phyloP scores from a whole-genome alignment of 2,888 invertebrate genomes.

The Tipula helvola region DNA sequence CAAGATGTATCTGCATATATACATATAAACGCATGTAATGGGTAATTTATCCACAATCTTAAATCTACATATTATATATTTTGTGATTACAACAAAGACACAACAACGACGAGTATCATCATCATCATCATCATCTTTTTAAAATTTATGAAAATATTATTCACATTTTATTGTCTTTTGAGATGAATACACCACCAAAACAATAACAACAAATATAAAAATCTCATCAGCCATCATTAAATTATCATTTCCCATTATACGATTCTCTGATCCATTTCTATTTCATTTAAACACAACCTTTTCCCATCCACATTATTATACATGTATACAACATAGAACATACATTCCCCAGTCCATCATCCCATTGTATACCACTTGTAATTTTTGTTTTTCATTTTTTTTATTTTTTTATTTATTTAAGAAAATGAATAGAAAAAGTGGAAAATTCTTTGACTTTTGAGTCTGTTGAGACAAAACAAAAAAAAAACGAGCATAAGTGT shows the following conservation, averaged over 20 bases:
- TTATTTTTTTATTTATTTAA: too few relatives aligned
- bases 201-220: not conserved
- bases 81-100: not conserved
- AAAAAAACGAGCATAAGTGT: not conserved
- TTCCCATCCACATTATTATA: not conserved
- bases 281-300: not conserved
- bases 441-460: not conserved
- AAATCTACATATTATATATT: not conserved
- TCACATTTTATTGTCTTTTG: not conserved
- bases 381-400: not conserved
- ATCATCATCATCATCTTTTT: not conserved
- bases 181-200: not conserved
- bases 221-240: slow-evolving; percentile 4
- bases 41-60: not conserved
- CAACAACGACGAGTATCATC: not conserved
- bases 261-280: not conserved
- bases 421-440: not conserved
- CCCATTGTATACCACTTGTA: not conserved
- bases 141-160: not conserved
- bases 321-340: not conserved
- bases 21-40: not conserved
- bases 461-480: not conserved
- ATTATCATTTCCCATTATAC: slow-evolving; percentile 4
- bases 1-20: not conserved
- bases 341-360: not conserved